Evolutionary conservation across 2,797 vertebrate genomes (phyloP).

Genomic region (Sebastiscus tertius): DNA sequence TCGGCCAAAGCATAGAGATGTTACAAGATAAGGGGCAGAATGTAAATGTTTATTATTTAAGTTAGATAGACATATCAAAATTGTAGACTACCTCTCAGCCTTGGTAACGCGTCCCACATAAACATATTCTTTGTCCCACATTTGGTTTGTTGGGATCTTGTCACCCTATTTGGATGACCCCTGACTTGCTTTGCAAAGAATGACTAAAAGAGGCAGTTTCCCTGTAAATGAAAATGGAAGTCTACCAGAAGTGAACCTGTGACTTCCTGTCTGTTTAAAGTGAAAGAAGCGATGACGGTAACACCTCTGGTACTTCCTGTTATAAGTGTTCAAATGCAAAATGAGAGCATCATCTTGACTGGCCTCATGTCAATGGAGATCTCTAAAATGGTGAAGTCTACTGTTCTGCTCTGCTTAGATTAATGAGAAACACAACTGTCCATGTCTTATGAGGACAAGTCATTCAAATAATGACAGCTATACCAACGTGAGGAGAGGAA

Average conservation of each 20-base stretch:
- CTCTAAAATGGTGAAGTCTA: not conserved
- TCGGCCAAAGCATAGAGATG: too few relatives aligned
- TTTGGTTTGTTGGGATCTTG: too few relatives aligned
- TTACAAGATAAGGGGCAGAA: too few relatives aligned
- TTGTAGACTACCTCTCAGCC: too few relatives aligned
- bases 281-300: not conserved
- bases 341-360: conserved; percentile 1
- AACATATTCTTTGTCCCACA: too few relatives aligned
- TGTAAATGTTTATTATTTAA: too few relatives aligned
- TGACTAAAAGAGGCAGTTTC: conserved; percentile 54
- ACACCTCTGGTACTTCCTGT: conserved; percentile 53
- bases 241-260: conserved; percentile 4
- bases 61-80: too few relatives aligned
- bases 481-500: not conserved
- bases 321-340: not conserved
- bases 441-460: not conserved
- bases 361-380: not conserved
- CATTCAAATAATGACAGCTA: not conserved
- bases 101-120: too few relatives aligned
- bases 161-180: conserved; percentile 28
- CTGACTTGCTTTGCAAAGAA: conserved; percentile 44
- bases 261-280: conserved; percentile 49
- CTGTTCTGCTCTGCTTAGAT: not conserved
- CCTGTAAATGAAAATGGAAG: conserved; percentile 21
- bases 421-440: not conserved